Conservation (phyloP, 2,797 vertebrate species). For the Sebastes kiyomatsui region DNA sequence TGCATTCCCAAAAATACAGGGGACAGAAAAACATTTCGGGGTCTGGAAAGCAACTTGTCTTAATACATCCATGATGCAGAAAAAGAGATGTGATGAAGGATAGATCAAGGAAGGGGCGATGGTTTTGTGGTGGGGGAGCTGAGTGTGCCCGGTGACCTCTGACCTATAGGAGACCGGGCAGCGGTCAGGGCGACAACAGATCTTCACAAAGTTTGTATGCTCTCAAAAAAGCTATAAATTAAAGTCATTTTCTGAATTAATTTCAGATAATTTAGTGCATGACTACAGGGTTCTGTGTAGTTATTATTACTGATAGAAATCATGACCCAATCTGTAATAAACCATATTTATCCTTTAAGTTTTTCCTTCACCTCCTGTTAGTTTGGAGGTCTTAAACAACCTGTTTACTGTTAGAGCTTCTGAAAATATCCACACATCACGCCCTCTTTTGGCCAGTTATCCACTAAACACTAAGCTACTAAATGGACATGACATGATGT, state of each 20-base stretch:
- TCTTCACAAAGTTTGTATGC: not conserved
- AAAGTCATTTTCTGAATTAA: not conserved
- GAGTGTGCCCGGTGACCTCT: conserved; percentile 12
- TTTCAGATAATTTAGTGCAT: not conserved
- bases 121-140: not conserved
- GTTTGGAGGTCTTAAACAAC: not conserved
- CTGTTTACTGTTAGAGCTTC: not conserved
- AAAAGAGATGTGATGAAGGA: conserved; percentile 11
- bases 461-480: not conserved
- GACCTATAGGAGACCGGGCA: not conserved
- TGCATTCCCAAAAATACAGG: not conserved
- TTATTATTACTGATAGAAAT: not conserved
- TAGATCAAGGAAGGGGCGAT: fast-evolving
- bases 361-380: not conserved
- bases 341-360: not conserved
- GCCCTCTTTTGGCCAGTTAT: not conserved
- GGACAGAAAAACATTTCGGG: not conserved
- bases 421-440: not conserved
- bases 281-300: not conserved
- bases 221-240: not conserved
- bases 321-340: not conserved
- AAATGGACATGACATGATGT: not conserved
- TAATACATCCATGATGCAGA: not conserved
- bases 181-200: not conserved
- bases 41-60: not conserved